phyloP scores from a whole-genome alignment of 92 coral and sea anemone genomes.

The Zoanthus sociatus region DNA sequence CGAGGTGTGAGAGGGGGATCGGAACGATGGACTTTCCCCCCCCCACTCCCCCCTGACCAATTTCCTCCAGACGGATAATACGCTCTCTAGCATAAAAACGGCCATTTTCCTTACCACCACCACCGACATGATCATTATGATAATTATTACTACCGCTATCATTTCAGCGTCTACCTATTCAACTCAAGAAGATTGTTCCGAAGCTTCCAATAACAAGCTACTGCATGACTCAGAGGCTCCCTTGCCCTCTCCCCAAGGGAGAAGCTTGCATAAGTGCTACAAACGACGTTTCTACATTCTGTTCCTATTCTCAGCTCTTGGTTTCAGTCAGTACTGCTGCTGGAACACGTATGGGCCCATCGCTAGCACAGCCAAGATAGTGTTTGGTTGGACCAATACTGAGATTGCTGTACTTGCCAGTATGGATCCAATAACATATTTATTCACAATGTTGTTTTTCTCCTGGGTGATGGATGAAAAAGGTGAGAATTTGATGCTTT shows the following conservation, averaged over 20 bases:
- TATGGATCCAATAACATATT: conserved; percentile 95
- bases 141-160: background rate
- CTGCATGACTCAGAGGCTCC: conserved; percentile 16
- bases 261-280: conserved; percentile 70
- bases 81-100: too few relatives aligned
- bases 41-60: too few relatives aligned
- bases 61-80: too few relatives aligned
- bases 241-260: conserved; percentile 28
- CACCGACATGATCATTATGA: background rate
- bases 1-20: too few relatives aligned
- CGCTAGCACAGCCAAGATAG: conserved; percentile 90
- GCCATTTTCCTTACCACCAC: too few relatives aligned
- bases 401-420: conserved; percentile 95
- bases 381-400: conserved; percentile 94
- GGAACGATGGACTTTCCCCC: too few relatives aligned
- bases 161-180: conserved; percentile 24
- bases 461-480: conserved; percentile 99
- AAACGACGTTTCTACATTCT: conserved; percentile 95
- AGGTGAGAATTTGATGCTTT: conserved; percentile 46
- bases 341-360: conserved; percentile 99
- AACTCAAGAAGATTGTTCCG: conserved; percentile 40
- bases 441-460: conserved; percentile 87
- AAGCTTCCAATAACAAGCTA: conserved; percentile 4
- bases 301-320: conserved; percentile 78
- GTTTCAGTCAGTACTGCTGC: conserved; percentile 90